phyloP scores from a whole-genome alignment of 2,888 invertebrate species.

The Clepsis dumicolana region DNA sequence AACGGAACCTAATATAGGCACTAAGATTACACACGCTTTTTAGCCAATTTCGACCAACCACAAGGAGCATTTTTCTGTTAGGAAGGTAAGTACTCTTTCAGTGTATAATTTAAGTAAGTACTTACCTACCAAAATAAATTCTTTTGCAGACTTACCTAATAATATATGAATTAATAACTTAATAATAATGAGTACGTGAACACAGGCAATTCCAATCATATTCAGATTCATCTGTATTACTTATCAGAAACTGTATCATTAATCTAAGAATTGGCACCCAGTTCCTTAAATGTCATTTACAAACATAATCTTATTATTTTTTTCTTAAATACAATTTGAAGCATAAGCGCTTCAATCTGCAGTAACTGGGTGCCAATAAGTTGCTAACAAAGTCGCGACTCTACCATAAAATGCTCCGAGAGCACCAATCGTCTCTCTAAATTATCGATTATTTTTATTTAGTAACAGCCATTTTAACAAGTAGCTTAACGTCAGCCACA shows the following conservation, averaged over 20 bases:
- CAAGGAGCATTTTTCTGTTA: too few relatives aligned
- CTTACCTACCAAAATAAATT: too few relatives aligned
- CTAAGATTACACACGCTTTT: too few relatives aligned
- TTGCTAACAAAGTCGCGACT: neutral
- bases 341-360: neutral
- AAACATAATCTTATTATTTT: neutral
- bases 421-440: neutral
- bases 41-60: too few relatives aligned
- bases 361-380: neutral
- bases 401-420: neutral
- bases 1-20: too few relatives aligned
- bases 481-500: constrained; percentile 10
- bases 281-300: neutral
- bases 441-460: neutral
- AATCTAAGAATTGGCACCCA: neutral
- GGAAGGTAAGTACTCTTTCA: too few relatives aligned
- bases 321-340: neutral
- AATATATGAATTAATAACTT: too few relatives aligned
- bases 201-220: too few relatives aligned
- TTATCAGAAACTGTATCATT: constrained; percentile 9
- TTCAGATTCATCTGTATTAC: too few relatives aligned
- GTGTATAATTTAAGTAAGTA: too few relatives aligned
- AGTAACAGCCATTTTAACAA: constrained; percentile 21
- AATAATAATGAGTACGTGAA: too few relatives aligned
- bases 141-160: too few relatives aligned